phyloP scores from a whole-genome alignment of 2,113 vertebrate genomes.

The Genyomyrus donnyi region DNA sequence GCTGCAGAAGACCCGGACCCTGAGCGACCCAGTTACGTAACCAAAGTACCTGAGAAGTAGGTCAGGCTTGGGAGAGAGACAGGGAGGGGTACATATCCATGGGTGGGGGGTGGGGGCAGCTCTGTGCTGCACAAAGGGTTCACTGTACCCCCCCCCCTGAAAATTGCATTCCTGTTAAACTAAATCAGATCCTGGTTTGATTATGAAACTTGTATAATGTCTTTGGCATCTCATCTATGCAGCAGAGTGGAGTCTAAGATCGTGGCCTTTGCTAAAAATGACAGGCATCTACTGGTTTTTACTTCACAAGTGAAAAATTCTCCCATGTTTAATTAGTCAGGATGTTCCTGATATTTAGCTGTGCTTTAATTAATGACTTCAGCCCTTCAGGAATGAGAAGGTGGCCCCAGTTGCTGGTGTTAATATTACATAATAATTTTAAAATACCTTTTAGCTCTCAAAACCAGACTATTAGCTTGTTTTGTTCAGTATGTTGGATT shows the following conservation, averaged over 20 bases:
- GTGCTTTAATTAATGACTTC: not conserved
- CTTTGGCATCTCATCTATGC: not conserved
- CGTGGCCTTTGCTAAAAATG: not conserved
- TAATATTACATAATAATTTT: not conserved
- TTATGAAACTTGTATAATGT: not conserved
- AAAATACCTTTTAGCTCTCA: not conserved
- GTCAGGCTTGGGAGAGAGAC: not conserved
- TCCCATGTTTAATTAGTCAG: not conserved
- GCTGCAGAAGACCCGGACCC: not conserved
- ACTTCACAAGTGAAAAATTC: not conserved
- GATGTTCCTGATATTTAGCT: not conserved
- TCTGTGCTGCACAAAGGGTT: conserved; percentile 10
- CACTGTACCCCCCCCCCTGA: not conserved
- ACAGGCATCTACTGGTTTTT: not conserved
- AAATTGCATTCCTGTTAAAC: conserved; percentile 9
- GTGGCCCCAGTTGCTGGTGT: not conserved
- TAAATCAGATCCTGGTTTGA: not conserved
- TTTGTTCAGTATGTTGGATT: not conserved
- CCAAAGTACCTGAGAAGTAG: conserved; percentile 22
- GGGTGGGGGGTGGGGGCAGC: not conserved
- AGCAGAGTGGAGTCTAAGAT: not conserved
- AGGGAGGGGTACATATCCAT: not conserved
- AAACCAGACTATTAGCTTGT: not conserved
- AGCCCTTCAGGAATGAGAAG: not conserved
- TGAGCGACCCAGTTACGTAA: conserved; percentile 22